phyloP scores from a whole-genome alignment of 2,888 invertebrate genomes.

The Bedellia somnulentella region DNA sequence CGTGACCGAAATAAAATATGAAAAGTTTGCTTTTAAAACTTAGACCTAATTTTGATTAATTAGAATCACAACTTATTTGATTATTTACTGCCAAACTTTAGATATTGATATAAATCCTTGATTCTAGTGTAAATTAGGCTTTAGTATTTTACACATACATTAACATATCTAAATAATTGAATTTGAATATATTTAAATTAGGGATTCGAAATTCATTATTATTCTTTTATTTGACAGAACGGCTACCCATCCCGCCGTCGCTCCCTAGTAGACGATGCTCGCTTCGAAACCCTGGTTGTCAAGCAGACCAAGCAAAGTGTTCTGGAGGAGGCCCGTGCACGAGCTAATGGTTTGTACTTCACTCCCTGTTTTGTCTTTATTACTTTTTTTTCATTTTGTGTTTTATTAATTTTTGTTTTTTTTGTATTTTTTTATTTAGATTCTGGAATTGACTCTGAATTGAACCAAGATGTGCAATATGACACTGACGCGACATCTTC shows the following conservation, averaged over 20 bases:
- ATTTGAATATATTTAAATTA: no score
- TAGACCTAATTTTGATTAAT: no score
- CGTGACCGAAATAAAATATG: no score
- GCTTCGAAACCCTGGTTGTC: slow-evolving; percentile 94
- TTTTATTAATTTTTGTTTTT: slow-evolving; percentile 13
- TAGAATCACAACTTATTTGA: no score
- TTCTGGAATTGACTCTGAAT: slow-evolving; percentile 67
- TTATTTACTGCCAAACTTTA: no score
- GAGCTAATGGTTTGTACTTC: slow-evolving; percentile 76
- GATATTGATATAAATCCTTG: no score
- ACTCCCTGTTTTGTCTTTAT: slow-evolving; percentile 9
- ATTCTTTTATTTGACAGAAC: slow-evolving; percentile 70
- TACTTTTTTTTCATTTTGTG: slow-evolving; percentile 8
- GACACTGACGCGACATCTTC: slow-evolving; percentile 44
- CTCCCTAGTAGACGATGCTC: slow-evolving; percentile 95
- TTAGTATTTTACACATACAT: no score
- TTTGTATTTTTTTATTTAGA: slow-evolving; percentile 39
- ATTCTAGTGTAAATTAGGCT: no score
- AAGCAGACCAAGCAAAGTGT: slow-evolving; percentile 93
- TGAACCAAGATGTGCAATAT: slow-evolving; percentile 57
- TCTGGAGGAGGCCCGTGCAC: slow-evolving; percentile 85
- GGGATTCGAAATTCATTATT: no score
- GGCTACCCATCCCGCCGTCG: slow-evolving; percentile 94
- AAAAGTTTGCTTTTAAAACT: no score
- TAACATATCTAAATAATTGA: no score